Base-by-base conservation (phyloP, 2,888 invertebrate species). In the Osedax frankpressi region DNA sequence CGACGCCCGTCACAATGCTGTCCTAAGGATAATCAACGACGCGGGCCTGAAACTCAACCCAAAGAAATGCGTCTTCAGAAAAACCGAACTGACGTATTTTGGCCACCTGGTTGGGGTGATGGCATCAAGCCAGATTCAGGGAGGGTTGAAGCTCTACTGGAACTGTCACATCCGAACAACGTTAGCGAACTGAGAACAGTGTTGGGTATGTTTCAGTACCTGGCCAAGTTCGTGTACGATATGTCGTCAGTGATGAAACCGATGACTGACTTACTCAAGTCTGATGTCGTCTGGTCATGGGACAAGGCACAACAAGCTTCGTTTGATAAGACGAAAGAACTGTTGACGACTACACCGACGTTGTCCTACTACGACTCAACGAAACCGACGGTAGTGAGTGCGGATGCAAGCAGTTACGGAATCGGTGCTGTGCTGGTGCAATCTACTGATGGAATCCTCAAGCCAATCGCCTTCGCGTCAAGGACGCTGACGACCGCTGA, bases 401-500 rank as follows among this genome's bases (percentile, higher is more conserved):
- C 77, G 0, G 78, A 78, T 29, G 75, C 77, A 0, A 77, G 76
- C 25, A 76, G 76, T 28, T 79, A 75, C 72, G 76, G 79, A 6
- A 14, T 78, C 25, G 79, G 78, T 27, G 79, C 63, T 19, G 78
- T 74, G 0, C 71, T 79, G 2, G 72, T 76, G 14, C 77, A 76
- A 28, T 75, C 77, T 25, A n/a, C 11, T n/a, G 76, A 74, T 0
- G 59, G 30, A 0, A 65, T 74, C 6, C 25, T 76, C 6, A 76
- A 75, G 59, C 77, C 79, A n/a, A 74, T 78, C 1, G 77, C 76
- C 14, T 78, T 68, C 71, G 74, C 73, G 30, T 79, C 78, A n/a
- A 25, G 78, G 11, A 78, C 76, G 29, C 74, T 79, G 0, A 77
- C 78, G 2, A 62, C 65, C n/a, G 65, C n/a, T n/a, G n/a, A n/a